A percentile compares a stretch with the other conserved stretches of the same genome.
Conservation (phyloP, 1,140 invertebrate genomes). For the Cydia amplana region DNA sequence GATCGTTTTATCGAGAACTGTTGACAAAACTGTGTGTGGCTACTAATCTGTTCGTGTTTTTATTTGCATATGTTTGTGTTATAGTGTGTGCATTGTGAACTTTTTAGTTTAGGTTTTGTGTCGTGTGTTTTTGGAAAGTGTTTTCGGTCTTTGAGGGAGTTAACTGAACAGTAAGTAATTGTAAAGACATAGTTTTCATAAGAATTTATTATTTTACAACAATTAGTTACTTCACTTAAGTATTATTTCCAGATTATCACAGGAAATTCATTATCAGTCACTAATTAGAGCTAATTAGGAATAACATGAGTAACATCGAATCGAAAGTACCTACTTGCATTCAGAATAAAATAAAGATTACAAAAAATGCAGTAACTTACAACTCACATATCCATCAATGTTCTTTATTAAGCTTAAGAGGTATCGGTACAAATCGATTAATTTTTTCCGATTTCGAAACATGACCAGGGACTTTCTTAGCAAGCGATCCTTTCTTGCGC, state of each 20-base stretch:
- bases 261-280: conserved; percentile 16
- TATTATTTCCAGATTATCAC: conserved; percentile 10
- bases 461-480: conserved; percentile 26
- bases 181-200: neutral
- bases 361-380: neutral
- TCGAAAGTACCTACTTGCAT: neutral
- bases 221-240: neutral
- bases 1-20: conserved; percentile 59
- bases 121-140: conserved; percentile 5
- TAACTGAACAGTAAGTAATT: conserved; percentile 15
- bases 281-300: conserved; percentile 8
- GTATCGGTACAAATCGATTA: conserved; percentile 49
- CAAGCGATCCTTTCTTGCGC: neutral
- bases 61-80: neutral
- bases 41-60: neutral
- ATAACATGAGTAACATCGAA: neutral
- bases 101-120: neutral
- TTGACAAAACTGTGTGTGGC: conserved; percentile 32
- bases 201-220: neutral
- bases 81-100: conserved; percentile 10
- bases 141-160: neutral
- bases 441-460: neutral
- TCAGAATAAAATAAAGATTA: neutral
- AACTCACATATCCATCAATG: conserved; percentile 23
- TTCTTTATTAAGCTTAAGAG: conserved; percentile 47